Evolutionary conservation across 2,888 invertebrate genomes (phyloP).

Genomic region (Chloromyia formosa): DNA sequence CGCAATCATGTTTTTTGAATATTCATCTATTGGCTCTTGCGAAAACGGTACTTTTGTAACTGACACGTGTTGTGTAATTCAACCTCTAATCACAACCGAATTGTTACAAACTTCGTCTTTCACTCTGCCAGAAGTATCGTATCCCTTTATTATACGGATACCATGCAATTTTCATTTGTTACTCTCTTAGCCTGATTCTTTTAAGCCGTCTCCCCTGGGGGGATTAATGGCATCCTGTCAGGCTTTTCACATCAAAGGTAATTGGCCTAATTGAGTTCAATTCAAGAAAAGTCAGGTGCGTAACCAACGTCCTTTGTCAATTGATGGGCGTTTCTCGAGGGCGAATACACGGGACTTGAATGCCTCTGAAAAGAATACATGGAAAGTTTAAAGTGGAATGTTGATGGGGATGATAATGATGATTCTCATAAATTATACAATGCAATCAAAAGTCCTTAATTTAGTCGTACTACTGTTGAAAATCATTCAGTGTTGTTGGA

Average conservation of each 20-base stretch:
- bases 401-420: not conserved
- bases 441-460: slow-evolving; percentile 18
- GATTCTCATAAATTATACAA: not conserved
- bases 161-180: slow-evolving; percentile 15
- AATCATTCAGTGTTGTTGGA: slow-evolving; percentile 29
- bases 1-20: too few relatives aligned
- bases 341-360: slow-evolving; percentile 20
- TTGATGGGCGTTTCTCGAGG: not conserved
- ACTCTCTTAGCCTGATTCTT: not conserved
- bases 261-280: slow-evolving; percentile 49
- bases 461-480: slow-evolving; percentile 2
- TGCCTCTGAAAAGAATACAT: not conserved
- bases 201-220: slow-evolving; percentile 24
- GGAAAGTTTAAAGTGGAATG: not conserved
- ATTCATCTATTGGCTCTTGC: too few relatives aligned
- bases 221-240: slow-evolving; percentile 30
- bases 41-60: too few relatives aligned
- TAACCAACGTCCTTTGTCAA: slow-evolving; percentile 42
- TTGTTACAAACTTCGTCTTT: slow-evolving; percentile 36
- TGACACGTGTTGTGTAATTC: slow-evolving; percentile 47
- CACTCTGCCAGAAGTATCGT: not conserved
- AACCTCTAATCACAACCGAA: slow-evolving; percentile 44
- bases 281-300: slow-evolving; percentile 47
- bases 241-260: slow-evolving; percentile 48
- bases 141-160: not conserved